Evolutionary conservation across 2,113 vertebrate genomes (phyloP).

Genomic region (Saccopteryx leptura): DNA sequence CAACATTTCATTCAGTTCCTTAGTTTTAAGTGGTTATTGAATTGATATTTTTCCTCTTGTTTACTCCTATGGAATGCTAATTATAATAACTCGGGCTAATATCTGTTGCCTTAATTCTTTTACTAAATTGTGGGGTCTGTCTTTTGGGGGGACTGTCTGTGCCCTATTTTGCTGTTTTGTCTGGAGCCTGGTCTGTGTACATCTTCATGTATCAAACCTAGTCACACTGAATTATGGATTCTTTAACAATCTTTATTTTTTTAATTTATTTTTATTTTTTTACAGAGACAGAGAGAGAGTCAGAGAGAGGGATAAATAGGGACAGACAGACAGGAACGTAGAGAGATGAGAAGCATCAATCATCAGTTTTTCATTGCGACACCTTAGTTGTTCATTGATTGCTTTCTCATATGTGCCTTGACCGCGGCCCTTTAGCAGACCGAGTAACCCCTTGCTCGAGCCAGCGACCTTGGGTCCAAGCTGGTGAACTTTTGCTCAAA

Average conservation of each 20-base stretch:
- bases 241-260: neutral
- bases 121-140: neutral
- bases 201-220: neutral
- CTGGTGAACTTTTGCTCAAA: too few species aligned
- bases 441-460: too few species aligned
- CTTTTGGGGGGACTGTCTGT: neutral
- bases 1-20: neutral
- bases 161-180: conserved; percentile 26
- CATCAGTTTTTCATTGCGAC: too few species aligned
- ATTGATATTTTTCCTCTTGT: neutral
- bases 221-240: neutral
- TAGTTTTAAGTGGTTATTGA: neutral
- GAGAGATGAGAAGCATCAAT: too few species aligned
- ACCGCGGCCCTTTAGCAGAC: too few species aligned
- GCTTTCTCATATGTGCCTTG: too few species aligned
- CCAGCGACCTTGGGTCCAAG: too few species aligned
- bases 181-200: neutral
- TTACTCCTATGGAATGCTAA: conserved; percentile 16
- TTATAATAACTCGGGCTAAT: neutral
- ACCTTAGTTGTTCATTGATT: too few species aligned
- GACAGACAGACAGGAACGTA: too few species aligned
- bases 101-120: neutral
- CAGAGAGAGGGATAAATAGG: too few species aligned
- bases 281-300: too few species aligned
- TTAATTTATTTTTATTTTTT: too few species aligned